Percentiles rank a stretch among this genome's conserved stretches.
Conservation (phyloP, 2,797 vertebrate genomes). For the Mus spretus region DNA sequence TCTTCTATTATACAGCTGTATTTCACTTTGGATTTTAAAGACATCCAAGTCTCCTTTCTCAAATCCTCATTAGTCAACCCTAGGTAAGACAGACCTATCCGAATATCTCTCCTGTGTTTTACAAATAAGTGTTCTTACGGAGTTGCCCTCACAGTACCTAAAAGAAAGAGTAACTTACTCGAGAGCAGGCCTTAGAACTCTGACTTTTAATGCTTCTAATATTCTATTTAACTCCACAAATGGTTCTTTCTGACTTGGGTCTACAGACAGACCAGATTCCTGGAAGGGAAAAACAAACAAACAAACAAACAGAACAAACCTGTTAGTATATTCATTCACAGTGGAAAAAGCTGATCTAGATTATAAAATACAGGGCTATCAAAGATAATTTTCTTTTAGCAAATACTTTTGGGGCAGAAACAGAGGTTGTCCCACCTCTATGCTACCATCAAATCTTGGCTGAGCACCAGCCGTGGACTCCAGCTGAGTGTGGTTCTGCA, state of each 20-base stretch:
- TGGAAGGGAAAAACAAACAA: slow-evolving; percentile 76
- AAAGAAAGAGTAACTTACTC: slow-evolving; percentile 89
- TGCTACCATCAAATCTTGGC: neutral
- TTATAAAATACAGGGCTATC: slow-evolving; percentile 13
- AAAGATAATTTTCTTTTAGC: slow-evolving; percentile 53
- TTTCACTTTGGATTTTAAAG: slow-evolving; percentile 46
- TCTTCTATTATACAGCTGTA: neutral
- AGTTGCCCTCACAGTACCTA: slow-evolving; percentile 31
- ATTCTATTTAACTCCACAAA: slow-evolving; percentile 94
- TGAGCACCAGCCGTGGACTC: neutral
- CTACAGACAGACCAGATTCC: slow-evolving; percentile 93
- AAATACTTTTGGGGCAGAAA: neutral
- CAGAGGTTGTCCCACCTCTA: neutral
- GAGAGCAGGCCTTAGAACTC: slow-evolving; percentile 92
- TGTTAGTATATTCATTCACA: slow-evolving; percentile 50
- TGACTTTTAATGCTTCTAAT: slow-evolving; percentile 93
- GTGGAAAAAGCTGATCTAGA: neutral
- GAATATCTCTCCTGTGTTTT: slow-evolving; percentile 42
- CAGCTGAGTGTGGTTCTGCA: neutral
- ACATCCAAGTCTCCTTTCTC: slow-evolving; percentile 20
- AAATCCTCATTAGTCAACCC: slow-evolving; percentile 47
- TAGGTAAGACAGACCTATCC: neutral
- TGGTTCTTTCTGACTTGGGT: slow-evolving; percentile 93
- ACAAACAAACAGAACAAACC: neutral
- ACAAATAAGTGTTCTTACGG: slow-evolving; percentile 51